Base-by-base conservation (phyloP, 2,113 vertebrate species). In the Bothrops jararaca region DNA sequence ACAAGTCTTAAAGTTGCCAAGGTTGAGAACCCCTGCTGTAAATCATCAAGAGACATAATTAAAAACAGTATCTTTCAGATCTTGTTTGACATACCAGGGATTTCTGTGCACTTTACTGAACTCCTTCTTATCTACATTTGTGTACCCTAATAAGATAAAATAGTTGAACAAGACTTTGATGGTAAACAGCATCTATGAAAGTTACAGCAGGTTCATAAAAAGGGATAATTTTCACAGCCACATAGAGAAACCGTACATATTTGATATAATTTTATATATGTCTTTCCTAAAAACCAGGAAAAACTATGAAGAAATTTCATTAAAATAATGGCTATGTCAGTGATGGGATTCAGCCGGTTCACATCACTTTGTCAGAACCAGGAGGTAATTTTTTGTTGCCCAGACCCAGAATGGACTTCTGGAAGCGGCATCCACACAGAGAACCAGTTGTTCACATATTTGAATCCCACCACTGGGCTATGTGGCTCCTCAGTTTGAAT, bases 211-310 rank as follows among this genome's bases (percentile, higher is more conserved):
- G 9, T 86, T 92, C 29, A 58, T 34, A 85, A 22, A 89, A 57
- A 80, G 60, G 4, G 23, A 26, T 29, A 34, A 42, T 54, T 89
- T 89, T 74, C 53, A 74, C 50, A 89, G 42, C 58, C n/a, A 56
- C 89, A 45, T 29, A 12, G 9, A 8, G 60, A 54, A 74, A 39
- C 50, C 5, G 6, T 9, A 50, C 48, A 50, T 69, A 20, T 88
- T 92, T 54, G 18, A 69, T 87, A 12, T 50, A 3, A 24, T 88
- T 26, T 85, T 85, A 39, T 89, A 18, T 57, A 20, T 80, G n/a
- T 57, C 12, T 56, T 94, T 92, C 91, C 92, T 58, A 50, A 42
- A 39, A 90, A 24, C 92, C 57, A 95, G 74, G 85, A 87, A 39
- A 85, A 86, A 93, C 92, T 92, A 92, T 69, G 34, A 92, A 39